A percentile compares a stretch with the other conserved stretches of the same genome.
phyloP scores from a whole-genome alignment of 53 echinoderm and acorn worm genomes.

The Astropecten irregularis region DNA sequence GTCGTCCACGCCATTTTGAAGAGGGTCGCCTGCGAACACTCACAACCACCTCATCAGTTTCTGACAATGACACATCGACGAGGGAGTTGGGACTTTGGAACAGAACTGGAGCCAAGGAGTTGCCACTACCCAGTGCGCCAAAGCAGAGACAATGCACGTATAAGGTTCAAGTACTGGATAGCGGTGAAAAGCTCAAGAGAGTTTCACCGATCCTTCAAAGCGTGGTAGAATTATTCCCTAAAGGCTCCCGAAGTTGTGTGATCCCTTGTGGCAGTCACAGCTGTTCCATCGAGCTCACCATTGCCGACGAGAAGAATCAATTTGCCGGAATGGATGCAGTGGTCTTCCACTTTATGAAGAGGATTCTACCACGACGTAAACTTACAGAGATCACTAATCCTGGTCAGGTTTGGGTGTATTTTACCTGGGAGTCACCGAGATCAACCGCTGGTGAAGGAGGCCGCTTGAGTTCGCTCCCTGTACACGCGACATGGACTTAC shows the following conservation, averaged over 20 bases:
- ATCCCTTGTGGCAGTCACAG: background rate
- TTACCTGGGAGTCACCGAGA: conserved; percentile 63
- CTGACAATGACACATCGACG: too few relatives aligned
- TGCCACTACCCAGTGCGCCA: too few relatives aligned
- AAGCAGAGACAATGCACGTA: too few relatives aligned
- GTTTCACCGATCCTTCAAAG: background rate
- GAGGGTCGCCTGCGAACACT: background rate
- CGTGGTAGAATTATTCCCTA: background rate
- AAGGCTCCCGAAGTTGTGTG: background rate
- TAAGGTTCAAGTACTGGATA: conserved; percentile 13
- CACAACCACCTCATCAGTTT: too few relatives aligned
- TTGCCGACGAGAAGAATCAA: background rate
- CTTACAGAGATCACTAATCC: background rate
- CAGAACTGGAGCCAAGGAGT: background rate
- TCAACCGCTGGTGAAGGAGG: conserved; percentile 48
- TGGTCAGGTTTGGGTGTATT: conserved; percentile 70
- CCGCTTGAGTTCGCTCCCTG: conserved; percentile 17
- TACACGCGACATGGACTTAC: conserved; percentile 56
- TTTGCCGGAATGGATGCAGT: conserved; percentile 33
- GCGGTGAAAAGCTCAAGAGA: background rate
- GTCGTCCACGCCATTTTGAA: background rate
- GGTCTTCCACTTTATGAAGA: conserved; percentile 25
- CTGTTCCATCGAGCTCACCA: conserved; percentile 15
- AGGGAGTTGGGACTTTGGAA: too few relatives aligned
- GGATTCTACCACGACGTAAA: background rate